Evolutionary conservation across 2,113 vertebrate genomes (phyloP).

Genomic region (Egretta garzetta): DNA sequence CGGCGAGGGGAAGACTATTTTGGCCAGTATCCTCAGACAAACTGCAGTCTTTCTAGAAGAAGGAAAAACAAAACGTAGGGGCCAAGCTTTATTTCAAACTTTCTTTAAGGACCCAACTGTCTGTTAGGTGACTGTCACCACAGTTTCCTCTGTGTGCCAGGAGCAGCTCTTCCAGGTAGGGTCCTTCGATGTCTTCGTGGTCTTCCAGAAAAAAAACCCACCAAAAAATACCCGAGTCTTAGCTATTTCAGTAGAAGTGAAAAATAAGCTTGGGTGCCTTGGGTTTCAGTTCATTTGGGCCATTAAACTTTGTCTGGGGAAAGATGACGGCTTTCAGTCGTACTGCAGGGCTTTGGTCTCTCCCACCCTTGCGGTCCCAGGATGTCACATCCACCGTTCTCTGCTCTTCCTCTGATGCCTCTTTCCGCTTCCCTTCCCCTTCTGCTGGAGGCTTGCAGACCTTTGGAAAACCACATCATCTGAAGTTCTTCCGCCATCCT

Average conservation of each 20-base stretch:
- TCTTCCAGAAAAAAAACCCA: background rate
- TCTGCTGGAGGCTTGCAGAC: background rate
- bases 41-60: background rate
- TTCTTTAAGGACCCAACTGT: background rate
- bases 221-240: background rate
- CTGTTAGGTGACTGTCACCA: background rate
- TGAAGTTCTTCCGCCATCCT: background rate
- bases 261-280: background rate
- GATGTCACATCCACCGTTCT: background rate
- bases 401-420: background rate
- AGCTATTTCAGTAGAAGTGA: background rate
- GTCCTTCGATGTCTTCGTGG: accelerated
- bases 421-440: background rate
- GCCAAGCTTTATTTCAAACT: background rate
- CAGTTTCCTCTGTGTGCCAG: background rate
- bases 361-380: too few species aligned
- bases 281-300: background rate
- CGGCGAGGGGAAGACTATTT: background rate
- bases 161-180: background rate
- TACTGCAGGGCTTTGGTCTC: background rate
- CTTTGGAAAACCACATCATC: background rate
- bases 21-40: background rate
- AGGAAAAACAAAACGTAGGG: background rate
- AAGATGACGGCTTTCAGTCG: accelerated
- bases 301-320: background rate